Base-by-base conservation (phyloP, 1,140 invertebrate species). In the Meloidogyne chitwoodi region DNA sequence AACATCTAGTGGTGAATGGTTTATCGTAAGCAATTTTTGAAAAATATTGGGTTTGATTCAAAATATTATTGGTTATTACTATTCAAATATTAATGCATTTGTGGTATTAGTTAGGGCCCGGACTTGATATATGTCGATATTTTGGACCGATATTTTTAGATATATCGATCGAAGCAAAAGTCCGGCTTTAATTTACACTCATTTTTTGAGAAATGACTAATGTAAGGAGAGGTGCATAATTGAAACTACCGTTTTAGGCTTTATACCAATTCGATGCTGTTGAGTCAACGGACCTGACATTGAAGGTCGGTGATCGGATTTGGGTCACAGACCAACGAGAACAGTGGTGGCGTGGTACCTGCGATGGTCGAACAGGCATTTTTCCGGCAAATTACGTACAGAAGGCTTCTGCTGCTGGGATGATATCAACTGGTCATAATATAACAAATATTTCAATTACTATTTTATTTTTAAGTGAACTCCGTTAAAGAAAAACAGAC, bases 291-390 rank as follows among this genome's bases (percentile, higher is more conserved):
- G 96, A 99, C 89, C 89, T 99, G 41, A 92, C 90, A 65, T 97
- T 99, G 87, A 92, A 93, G 81, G 92, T 92, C 73, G 94, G 94
- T 1, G 95, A 98, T 88, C 90, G 93, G 74, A 93, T 99, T 71
- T 89, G 91, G 77, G 94, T 96, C 0, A 91, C 91, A 5, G 92
- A 94, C 80, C 92, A 93, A 79, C 94, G 96, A 79, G 95, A 94
- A 8, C 95, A 98, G 86, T 98, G 96, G 96, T 98, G 96, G 96
- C 96, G 94, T 12, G 96, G 96, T 48, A 91, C 91, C 68, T 92
- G 96, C 81, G 93, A 91, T 61, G 91, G 91, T 56, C 91, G 91
- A 78, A 91, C 90, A 16, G 96, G 96, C 26, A 95, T 98, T 78
- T 99, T 99, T 88, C 96, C 96, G 8, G 88, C 88, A 10, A 89